Percentiles rank a stretch among this genome's conserved stretches.
Conservation (phyloP, 2,797 vertebrate species). For the Cryptoprocta ferox region DNA sequence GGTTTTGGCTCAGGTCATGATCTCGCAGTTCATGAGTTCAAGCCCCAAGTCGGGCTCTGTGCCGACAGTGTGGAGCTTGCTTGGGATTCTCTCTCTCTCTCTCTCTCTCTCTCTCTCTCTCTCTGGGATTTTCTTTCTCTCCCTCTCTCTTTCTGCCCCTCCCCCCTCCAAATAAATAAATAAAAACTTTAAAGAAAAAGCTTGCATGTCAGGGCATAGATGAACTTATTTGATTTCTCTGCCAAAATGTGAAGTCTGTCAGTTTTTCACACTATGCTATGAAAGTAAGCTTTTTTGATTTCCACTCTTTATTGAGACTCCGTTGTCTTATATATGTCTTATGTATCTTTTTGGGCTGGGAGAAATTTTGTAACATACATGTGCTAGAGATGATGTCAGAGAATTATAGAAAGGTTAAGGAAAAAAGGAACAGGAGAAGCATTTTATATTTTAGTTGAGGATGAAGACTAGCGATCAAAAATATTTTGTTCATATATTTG, state of each 20-base stretch:
- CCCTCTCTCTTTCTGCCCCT: too few relatives aligned
- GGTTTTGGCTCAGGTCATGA: too few relatives aligned
- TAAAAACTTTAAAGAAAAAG: not conserved
- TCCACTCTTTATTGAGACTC: not conserved
- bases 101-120: too few relatives aligned
- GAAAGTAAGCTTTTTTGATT: constrained; percentile 29
- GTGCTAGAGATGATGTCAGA: not conserved
- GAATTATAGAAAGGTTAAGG: not conserved
- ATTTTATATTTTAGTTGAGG: constrained; percentile 25
- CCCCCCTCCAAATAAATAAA: too few relatives aligned
- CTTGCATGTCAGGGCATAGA: not conserved
- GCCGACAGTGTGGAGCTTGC: too few relatives aligned
- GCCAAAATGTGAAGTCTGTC: not conserved
- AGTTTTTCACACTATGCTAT: not conserved
- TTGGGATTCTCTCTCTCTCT: too few relatives aligned
- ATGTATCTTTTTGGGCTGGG: not conserved
- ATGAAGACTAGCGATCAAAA: not conserved
- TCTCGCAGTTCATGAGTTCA: too few relatives aligned
- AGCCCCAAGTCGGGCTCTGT: too few relatives aligned
- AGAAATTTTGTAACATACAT: not conserved
- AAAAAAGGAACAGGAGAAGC: not conserved
- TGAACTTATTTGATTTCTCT: not conserved
- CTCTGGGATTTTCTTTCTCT: too few relatives aligned
- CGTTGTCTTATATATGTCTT: not conserved
- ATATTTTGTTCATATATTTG: not conserved